Evolutionary conservation across 2,797 vertebrate genomes (phyloP), one percentile per base, ranked within the genome.

Genomic region (Takifugu rubripes): DNA sequence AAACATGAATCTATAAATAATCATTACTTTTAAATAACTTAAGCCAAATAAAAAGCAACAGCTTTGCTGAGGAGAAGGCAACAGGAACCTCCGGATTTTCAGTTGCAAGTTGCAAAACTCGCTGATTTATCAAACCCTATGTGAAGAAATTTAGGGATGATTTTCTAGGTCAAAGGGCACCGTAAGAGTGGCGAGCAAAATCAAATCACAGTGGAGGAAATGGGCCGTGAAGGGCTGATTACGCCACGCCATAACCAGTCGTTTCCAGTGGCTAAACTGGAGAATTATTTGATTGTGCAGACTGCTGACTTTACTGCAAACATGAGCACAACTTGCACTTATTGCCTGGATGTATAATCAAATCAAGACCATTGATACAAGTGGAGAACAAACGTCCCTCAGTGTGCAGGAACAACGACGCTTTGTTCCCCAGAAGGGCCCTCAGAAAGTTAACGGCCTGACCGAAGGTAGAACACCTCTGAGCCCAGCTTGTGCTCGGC

Each of bases 261-360:
- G 86, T 90, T 88, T 72, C 78, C 82, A 88, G 79, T 81, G 80
- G 75, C 75, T 80, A 69, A 75, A 76, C 73, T 68, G 59, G 79
- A 88, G 87, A 91, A 88, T 86, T 77, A 88, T 80, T 83, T 88
- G 83, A 91, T 90, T 92, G 90, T 89, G 83, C 73, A 72, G 72
- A 90, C 79, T 90, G 88, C 90, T 92, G 90, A 92, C 88, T 88
- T 88, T 82, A 90, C 84, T 88, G 85, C 84, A 90, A 91, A 90
- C 87, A 88, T 87, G 87, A 90, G 84, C 87, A 86, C 78, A 82
- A 82, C 87, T 86, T 87, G 80, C 87, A 87, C 73, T 88, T 86
- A 89, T 89, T 85, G 87, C 77, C 81, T 77, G 79, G 86, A 84
- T 84, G 68, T 80, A 86, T 93, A 92, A 93, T 92, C 86, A 81